These are phyloP conservation scores for Sitta europaea DNA, from an alignment of 2,113 vertebrate genomes.

Conservation along the genomic window DNA sequence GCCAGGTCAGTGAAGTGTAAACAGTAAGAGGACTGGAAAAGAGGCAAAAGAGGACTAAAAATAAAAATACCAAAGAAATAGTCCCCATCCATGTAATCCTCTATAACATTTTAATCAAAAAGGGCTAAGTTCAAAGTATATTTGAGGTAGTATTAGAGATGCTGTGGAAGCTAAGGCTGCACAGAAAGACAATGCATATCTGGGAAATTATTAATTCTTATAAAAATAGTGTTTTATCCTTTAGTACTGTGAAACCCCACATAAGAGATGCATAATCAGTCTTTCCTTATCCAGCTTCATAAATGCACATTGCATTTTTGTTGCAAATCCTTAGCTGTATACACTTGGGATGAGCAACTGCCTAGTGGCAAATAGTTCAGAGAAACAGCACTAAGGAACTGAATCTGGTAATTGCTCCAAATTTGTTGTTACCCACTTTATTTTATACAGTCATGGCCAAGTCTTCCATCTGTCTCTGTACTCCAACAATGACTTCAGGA, in stretches of 20 bases:
- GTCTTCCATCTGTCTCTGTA: conserved; percentile 65
- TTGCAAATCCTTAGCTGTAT: conserved; percentile 21
- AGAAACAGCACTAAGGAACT: neutral
- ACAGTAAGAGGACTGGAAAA: neutral
- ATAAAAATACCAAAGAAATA: neutral
- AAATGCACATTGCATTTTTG: neutral
- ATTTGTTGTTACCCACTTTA: conserved; percentile 39
- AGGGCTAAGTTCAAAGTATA: neutral
- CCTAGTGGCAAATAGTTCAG: neutral
- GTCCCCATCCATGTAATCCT: neutral
- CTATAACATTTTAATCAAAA: neutral
- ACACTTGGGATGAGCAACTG: neutral
- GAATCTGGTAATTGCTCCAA: conserved; percentile 20
- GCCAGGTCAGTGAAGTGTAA: neutral
- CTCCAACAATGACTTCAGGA: conserved; percentile 58
- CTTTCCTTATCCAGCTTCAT: neutral
- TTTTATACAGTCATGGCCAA: conserved; percentile 55
- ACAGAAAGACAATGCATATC: neutral
- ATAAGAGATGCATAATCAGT: neutral
- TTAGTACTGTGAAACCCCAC: neutral
- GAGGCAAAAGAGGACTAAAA: neutral
- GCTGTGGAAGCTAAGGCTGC: neutral
- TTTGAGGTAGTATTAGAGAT: neutral
- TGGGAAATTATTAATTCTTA: neutral
- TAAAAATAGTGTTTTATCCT: neutral